Conservation (phyloP, 2,797 vertebrate species). For the Tauraco hartlaubi region DNA sequence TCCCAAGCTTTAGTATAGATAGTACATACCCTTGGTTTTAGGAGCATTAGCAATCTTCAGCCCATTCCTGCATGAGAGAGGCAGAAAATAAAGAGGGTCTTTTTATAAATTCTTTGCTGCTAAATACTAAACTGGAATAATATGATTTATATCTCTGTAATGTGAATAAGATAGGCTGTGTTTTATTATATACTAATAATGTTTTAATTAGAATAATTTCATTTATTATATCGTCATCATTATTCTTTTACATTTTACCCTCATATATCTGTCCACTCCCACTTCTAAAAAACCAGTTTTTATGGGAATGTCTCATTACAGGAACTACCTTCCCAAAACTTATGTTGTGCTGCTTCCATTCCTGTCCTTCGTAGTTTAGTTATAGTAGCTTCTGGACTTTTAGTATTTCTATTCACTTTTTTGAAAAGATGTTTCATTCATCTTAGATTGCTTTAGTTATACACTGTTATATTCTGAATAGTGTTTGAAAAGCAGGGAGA, state of each 20-base stretch:
- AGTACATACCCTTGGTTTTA: neutral
- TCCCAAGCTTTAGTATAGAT: neutral
- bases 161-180: neutral
- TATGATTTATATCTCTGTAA: neutral
- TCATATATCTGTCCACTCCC: neutral
- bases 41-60: neutral
- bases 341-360: neutral
- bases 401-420: neutral
- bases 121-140: neutral
- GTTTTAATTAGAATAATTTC: neutral
- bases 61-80: neutral
- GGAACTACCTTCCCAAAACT: neutral
- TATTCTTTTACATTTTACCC: neutral
- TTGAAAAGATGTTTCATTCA: neutral
- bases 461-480: neutral
- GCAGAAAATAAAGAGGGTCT: neutral
- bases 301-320: neutral
- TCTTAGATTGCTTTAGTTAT: neutral
- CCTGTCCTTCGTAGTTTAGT: neutral
- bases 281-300: neutral
- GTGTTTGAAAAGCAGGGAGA: neutral
- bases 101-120: neutral
- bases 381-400: neutral
- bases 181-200: neutral
- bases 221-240: neutral